These are phyloP conservation scores for Sebastes aleutianus DNA, from an alignment of 2,797 vertebrate genomes.

Conservation along the genomic window DNA sequence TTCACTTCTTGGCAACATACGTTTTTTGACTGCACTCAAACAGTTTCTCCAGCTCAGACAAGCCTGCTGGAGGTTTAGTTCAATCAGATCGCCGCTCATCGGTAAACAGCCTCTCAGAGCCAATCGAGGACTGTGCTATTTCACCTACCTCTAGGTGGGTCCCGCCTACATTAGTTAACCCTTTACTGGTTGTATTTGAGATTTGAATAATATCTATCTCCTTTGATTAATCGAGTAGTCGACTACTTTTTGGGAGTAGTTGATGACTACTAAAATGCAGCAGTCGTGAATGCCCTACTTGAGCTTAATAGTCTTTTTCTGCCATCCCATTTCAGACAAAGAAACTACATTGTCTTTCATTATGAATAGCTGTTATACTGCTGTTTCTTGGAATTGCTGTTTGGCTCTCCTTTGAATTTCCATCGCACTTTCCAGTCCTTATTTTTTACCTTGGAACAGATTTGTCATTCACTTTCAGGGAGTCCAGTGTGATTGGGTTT, in stretches of 20 bases:
- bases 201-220: too few species aligned
- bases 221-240: background rate
- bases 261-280: background rate
- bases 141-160: background rate
- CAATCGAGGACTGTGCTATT: background rate
- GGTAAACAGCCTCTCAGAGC: background rate
- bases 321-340: background rate
- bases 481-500: slow-evolving; percentile 8
- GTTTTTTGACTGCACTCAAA: too few species aligned
- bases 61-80: background rate
- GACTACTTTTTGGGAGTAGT: background rate
- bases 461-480: slow-evolving; percentile 19
- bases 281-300: background rate
- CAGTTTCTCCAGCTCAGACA: too few species aligned
- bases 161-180: background rate
- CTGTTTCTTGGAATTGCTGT: slow-evolving; percentile 6
- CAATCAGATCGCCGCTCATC: background rate
- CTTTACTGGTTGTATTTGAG: background rate
- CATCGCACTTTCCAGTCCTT: slow-evolving; percentile 17
- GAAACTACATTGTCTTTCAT: background rate
- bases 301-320: background rate
- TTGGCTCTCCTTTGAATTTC: slow-evolving; percentile 31
- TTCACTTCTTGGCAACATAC: too few species aligned
- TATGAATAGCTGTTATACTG: background rate
- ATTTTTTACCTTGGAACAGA: slow-evolving; percentile 16